These are phyloP conservation scores for Stegodyphus dumicola DNA, from an alignment of 1,140 invertebrate genomes.

Conservation along the genomic window DNA sequence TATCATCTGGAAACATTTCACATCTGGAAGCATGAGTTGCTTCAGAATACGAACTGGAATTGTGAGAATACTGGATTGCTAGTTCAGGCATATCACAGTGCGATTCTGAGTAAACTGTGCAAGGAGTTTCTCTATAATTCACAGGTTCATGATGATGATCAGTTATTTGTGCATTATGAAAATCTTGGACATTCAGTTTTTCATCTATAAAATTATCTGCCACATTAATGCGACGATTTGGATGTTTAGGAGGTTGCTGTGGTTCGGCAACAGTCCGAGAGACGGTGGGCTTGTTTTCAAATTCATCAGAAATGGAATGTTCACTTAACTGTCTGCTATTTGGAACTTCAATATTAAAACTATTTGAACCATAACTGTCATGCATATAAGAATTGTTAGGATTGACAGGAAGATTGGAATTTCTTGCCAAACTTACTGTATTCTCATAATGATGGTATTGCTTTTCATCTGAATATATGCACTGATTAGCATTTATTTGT, in stretches of 20 bases:
- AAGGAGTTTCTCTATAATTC: constrained; percentile 1
- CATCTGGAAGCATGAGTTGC: neutral
- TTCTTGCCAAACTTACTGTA: neutral
- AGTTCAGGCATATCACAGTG: constrained; percentile 27
- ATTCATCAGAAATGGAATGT: neutral
- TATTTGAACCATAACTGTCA: neutral
- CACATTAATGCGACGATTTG: constrained; percentile 15
- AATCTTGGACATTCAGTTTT: neutral
- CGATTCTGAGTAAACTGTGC: neutral
- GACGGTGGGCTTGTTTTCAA: neutral
- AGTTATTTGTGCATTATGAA: neutral
- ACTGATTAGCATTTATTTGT: neutral
- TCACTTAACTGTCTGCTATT: neutral
- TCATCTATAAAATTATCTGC: constrained; percentile 5
- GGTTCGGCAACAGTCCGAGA: constrained; percentile 24
- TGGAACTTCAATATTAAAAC: neutral
- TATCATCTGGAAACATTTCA: neutral
- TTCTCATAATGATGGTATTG: constrained; percentile 46
- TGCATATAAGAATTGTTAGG: neutral
- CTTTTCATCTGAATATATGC: constrained; percentile 7
- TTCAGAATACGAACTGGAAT: neutral
- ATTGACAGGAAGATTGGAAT: neutral
- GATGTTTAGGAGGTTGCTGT: constrained; percentile 40
- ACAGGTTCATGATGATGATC: constrained; percentile 27
- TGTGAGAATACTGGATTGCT: constrained; percentile 3